Evolutionary conservation across 2,113 vertebrate genomes (phyloP), one percentile per base, ranked within the genome.

Genomic region (Gopherus evgoodei): DNA sequence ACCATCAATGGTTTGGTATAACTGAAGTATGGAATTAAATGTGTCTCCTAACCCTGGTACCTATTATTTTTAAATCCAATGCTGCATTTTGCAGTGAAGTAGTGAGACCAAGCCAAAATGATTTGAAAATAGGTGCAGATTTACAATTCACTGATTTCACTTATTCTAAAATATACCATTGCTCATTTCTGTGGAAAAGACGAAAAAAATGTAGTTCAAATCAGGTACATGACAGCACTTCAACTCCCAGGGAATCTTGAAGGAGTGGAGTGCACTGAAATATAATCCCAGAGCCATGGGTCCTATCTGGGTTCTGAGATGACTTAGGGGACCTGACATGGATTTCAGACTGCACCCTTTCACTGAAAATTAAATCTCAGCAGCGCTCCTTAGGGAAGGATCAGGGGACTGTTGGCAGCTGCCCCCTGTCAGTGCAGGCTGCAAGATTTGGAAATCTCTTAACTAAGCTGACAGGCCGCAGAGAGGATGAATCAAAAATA

Each of bases 401-500:
- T 98, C 98, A 98, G 97, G 96, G 98, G 98, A 98, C 97, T 97
- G 97, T 97, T 98, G 96, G 97, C 98, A 98, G 98, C 98, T 98
- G 98, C 98, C 98, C 97, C 96, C 98, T 98, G 98, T 98, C 98
- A 98, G 97, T 82, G 81, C 92, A 96, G 96, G 95, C 98, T 97
- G 97, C 98, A 96, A 97, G 97, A 98, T 98, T 98, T 98, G 98
- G 98, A 98, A 98, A 98, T 98, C 98, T 98, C 98, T 98, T 98
- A 98, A 98, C 98, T 98, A 98, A 98, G 98, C 98, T 98, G 98
- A 98, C 98, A 98, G 98, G 97, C 97, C 95, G 8, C 96, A 97
- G 98, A 98, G 97, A 98, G 97, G 95, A 97, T 96, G 98, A 98
- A 98, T 98, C 97, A 98, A 97, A 98, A 97, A 97, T 98, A 97